Percentiles rank a stretch among this genome's conserved stretches.
phyloP scores from a whole-genome alignment of 2,888 invertebrate species.

The Teinopalpus imperialis region DNA sequence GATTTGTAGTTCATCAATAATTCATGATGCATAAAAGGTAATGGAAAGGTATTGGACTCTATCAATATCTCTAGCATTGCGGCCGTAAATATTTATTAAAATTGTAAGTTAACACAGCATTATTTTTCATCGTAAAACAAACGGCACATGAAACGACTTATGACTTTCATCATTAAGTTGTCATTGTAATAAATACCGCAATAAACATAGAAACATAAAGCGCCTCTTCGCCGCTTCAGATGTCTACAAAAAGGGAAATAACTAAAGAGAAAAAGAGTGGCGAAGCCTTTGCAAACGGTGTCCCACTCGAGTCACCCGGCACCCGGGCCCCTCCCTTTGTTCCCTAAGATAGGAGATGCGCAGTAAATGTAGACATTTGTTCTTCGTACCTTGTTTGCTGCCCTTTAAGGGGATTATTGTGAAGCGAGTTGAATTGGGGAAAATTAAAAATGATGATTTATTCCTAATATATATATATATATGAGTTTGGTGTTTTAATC shows the following conservation, averaged over 20 bases:
- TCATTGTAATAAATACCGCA: conserved; percentile 8
- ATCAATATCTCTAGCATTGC: too few relatives aligned
- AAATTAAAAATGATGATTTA: conserved; percentile 5
- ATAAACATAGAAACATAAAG: conserved; percentile 6
- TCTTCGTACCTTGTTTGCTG: conserved; percentile 18
- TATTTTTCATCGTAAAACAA: too few relatives aligned
- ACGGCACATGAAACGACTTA: background rate
- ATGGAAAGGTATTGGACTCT: too few relatives aligned
- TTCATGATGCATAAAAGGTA: too few relatives aligned
- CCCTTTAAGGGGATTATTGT: conserved; percentile 24
- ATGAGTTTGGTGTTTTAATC: too few relatives aligned
- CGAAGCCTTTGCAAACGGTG: conserved; percentile 36
- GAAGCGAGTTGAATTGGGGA: background rate
- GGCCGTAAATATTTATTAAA: too few relatives aligned
- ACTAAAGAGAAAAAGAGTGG: conserved; percentile 22
- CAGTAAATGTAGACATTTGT: conserved; percentile 27
- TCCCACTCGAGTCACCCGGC: conserved; percentile 30
- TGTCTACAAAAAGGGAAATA: conserved; percentile 24
- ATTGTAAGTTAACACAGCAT: too few relatives aligned
- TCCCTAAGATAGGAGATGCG: conserved; percentile 31
- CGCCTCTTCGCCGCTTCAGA: conserved; percentile 8
- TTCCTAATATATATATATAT: too few relatives aligned
- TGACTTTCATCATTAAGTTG: background rate
- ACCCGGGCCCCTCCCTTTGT: conserved; percentile 36
- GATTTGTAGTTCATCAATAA: too few relatives aligned